Percentiles rank a stretch among this genome's conserved stretches.
phyloP scores from a whole-genome alignment of 2,888 invertebrate genomes.

The Brachyptera putata region DNA sequence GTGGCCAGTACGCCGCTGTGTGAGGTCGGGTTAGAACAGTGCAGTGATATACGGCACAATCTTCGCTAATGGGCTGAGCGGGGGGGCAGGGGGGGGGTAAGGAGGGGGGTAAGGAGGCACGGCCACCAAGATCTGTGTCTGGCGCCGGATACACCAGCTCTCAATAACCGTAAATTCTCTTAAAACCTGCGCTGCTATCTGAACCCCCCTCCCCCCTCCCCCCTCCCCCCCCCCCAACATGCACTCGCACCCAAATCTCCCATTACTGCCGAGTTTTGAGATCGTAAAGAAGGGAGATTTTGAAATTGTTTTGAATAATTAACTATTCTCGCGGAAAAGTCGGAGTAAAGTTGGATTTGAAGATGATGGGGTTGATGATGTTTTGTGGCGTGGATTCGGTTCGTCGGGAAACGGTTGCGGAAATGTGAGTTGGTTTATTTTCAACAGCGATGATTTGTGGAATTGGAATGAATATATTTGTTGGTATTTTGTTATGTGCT shows the following conservation, averaged over 20 bases:
- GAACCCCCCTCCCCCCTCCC: slow-evolving; percentile 7
- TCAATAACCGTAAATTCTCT: slow-evolving; percentile 34
- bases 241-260: slow-evolving; percentile 26
- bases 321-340: slow-evolving; percentile 23
- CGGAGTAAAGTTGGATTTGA: no score
- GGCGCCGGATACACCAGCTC: slow-evolving; percentile 5
- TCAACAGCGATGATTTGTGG: no score
- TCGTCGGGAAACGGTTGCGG: not conserved
- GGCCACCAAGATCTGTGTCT: not conserved
- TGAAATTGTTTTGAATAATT: slow-evolving; percentile 27
- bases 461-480: no score
- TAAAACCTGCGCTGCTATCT: slow-evolving; percentile 27
- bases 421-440: no score
- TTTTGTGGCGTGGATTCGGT: not conserved
- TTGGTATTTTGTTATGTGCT: no score
- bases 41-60: slow-evolving; percentile 31
- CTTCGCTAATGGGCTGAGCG: slow-evolving; percentile 31
- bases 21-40: slow-evolving; percentile 22
- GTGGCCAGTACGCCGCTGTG: not conserved
- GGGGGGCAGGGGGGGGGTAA: no score
- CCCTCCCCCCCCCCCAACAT: slow-evolving; percentile 1
- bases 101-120: not conserved
- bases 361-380: no score
- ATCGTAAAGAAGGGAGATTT: slow-evolving; percentile 27
- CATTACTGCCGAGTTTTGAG: slow-evolving; percentile 30